Conservation (phyloP, 2,888 invertebrate genomes). For the Ectobius pallidus region DNA sequence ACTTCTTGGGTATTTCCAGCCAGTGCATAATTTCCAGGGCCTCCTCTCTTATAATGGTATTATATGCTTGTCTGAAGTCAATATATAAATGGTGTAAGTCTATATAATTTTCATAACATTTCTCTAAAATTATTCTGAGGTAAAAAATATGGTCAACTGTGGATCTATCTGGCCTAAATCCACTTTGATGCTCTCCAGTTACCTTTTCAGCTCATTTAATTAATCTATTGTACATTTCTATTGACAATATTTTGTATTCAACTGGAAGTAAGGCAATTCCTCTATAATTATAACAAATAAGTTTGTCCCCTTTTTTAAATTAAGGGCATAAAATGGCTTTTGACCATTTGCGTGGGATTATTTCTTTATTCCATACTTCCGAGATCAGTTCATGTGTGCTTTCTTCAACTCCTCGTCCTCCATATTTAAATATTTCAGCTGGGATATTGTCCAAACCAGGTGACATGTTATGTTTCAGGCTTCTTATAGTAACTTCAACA, state of each 20-base stretch:
- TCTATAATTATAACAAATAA: too few species aligned
- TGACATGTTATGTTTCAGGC: background rate
- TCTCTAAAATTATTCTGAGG: too few species aligned
- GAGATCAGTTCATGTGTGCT: slow-evolving; percentile 6
- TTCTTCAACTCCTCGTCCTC: too few species aligned
- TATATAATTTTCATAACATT: slow-evolving; percentile 14
- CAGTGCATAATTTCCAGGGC: too few species aligned
- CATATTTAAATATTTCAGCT: too few species aligned
- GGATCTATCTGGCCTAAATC: too few species aligned
- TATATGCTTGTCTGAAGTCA: slow-evolving; percentile 6
- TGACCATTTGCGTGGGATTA: background rate
- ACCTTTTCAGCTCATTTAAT: too few species aligned
- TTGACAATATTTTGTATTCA: background rate
- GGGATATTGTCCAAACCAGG: background rate
- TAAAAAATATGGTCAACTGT: too few species aligned
- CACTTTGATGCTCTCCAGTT: slow-evolving; percentile 1
- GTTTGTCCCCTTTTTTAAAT: slow-evolving; percentile 2
- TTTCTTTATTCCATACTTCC: background rate
- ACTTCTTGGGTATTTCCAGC: too few species aligned
- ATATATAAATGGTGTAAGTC: too few species aligned
- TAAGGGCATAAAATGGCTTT: background rate
- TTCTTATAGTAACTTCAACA: too few species aligned
- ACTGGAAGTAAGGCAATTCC: too few species aligned
- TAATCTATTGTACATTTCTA: background rate
- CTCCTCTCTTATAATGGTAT: background rate